phyloP scores from a whole-genome alignment of 2,797 vertebrate genomes.

The Pseudotriccus pelzelni region DNA sequence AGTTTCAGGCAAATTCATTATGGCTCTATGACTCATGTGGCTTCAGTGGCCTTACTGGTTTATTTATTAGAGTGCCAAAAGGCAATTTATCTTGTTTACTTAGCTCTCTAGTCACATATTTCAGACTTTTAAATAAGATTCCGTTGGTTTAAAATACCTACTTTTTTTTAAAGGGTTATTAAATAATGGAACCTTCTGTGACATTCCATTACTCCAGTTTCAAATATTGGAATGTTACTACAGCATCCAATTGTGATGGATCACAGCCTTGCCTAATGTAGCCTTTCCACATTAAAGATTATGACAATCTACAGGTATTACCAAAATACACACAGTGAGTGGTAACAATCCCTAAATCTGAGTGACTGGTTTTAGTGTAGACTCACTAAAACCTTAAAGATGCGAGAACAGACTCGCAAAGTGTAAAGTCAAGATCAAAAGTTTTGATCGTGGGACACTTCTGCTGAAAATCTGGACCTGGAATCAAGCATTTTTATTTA shows the following conservation, averaged over 20 bases:
- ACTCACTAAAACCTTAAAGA: not conserved
- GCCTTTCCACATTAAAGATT: not conserved
- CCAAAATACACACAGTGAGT: not conserved
- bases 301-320: not conserved
- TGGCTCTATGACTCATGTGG: constrained; percentile 46
- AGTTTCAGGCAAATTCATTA: constrained; percentile 61
- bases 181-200: not conserved
- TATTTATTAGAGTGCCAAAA: constrained; percentile 32
- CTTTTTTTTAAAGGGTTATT: not conserved
- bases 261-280: not conserved
- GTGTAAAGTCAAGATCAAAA: not conserved
- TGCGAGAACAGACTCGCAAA: not conserved
- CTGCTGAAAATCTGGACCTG: not conserved
- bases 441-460: not conserved
- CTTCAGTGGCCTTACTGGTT: constrained; percentile 40
- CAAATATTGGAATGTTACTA: not conserved
- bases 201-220: not conserved
- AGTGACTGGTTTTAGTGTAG: not conserved
- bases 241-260: not conserved
- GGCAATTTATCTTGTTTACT: constrained; percentile 30
- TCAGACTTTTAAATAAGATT: not conserved
- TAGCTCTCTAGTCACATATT: not conserved
- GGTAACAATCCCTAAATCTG: not conserved
- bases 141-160: not conserved
- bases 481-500: not conserved